Conservation (phyloP, 2,888 invertebrate genomes). For the Aquatica leii region DNA sequence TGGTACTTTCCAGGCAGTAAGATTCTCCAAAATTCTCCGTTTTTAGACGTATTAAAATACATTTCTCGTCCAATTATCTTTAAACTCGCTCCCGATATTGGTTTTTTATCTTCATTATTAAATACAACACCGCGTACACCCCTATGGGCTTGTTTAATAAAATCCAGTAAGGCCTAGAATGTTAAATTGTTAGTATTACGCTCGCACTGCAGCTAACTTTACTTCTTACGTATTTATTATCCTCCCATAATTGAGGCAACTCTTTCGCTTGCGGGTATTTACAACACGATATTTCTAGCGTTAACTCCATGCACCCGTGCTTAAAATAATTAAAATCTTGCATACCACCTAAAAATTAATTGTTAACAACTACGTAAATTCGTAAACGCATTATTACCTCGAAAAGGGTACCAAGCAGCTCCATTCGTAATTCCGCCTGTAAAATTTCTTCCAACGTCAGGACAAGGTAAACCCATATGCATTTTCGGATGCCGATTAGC, state of each 20-base stretch:
- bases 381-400: slow-evolving; percentile 56
- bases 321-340: slow-evolving; percentile 74
- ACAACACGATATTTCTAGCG: slow-evolving; percentile 73
- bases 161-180: slow-evolving; percentile 63
- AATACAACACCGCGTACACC: slow-evolving; percentile 69
- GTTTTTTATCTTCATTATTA: slow-evolving; percentile 59
- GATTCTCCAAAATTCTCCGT: slow-evolving; percentile 73
- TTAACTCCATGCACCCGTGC: slow-evolving; percentile 73
- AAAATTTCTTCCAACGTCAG: slow-evolving; percentile 54
- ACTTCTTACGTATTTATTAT: slow-evolving; percentile 64
- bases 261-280: slow-evolving; percentile 67
- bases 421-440: slow-evolving; percentile 72
- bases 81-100: slow-evolving; percentile 63
- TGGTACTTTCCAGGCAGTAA: slow-evolving; percentile 69
- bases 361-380: background rate
- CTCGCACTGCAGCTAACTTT: too few species aligned
- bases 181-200: background rate
- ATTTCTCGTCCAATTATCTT: slow-evolving; percentile 66
- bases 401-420: slow-evolving; percentile 69
- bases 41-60: slow-evolving; percentile 63
- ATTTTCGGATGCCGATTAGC: slow-evolving; percentile 67
- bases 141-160: slow-evolving; percentile 64
- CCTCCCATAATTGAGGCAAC: slow-evolving; percentile 65
- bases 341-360: slow-evolving; percentile 63
- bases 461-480: slow-evolving; percentile 63